Conservation (phyloP, 2,113 vertebrate species). For the Scomber scombrus region DNA sequence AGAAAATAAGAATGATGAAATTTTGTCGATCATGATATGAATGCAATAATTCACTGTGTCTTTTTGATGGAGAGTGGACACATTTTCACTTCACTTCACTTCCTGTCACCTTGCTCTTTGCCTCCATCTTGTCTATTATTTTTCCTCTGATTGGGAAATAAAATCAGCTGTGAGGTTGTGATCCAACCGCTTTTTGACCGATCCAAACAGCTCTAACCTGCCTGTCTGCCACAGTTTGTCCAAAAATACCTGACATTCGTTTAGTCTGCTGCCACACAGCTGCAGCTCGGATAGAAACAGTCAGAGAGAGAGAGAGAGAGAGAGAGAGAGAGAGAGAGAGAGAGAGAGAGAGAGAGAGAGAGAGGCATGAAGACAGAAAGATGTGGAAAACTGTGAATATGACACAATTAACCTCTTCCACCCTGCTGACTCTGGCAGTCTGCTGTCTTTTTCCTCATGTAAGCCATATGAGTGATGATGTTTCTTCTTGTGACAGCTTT, state of each 20-base stretch:
- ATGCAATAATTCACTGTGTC: too few relatives aligned
- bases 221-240: slow-evolving; percentile 56
- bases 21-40: too few relatives aligned
- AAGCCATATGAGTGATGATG: not conserved
- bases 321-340: too few relatives aligned
- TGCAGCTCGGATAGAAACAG: slow-evolving; percentile 24
- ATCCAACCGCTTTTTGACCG: not conserved
- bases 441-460: not conserved
- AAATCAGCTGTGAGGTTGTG: not conserved
- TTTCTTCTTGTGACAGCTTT: not conserved
- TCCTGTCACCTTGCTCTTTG: not conserved
- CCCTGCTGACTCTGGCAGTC: not conserved
- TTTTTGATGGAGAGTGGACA: not conserved
- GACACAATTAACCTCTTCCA: slow-evolving; percentile 3
- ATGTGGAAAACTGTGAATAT: not conserved
- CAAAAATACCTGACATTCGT: slow-evolving; percentile 20
- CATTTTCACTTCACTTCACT: not conserved
- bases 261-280: slow-evolving; percentile 21
- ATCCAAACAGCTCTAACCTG: not conserved
- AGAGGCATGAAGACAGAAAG: not conserved
- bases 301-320: not conserved
- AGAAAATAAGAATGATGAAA: too few relatives aligned
- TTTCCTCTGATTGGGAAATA: not conserved
- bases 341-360: too few relatives aligned
- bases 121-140: too few relatives aligned